Evolutionary conservation across 92 coral and sea anemone species (phyloP).

Genomic region (Porites cylindrica): DNA sequence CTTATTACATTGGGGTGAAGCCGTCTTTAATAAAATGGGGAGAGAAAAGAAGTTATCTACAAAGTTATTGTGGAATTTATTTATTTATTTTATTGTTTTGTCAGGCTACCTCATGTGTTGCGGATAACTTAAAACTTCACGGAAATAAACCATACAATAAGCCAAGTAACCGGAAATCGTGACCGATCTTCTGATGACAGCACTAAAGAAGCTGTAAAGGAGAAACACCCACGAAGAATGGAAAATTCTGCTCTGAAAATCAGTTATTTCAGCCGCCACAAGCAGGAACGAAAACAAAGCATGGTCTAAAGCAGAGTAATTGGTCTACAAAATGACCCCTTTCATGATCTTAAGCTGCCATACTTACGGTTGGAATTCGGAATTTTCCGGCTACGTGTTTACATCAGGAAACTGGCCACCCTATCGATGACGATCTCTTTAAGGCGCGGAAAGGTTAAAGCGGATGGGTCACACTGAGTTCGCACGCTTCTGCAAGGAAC

Average conservation of each 20-base stretch:
- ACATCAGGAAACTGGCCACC: slow-evolving; percentile 13
- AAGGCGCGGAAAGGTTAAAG: neutral
- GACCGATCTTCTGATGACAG: slow-evolving; percentile 27
- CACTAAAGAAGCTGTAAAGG: neutral
- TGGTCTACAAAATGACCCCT: neutral
- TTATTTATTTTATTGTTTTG: neutral
- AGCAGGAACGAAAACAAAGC: neutral
- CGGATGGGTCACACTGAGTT: neutral
- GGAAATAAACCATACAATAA: slow-evolving; percentile 73
- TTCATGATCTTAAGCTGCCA: neutral
- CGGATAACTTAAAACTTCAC: slow-evolving; percentile 64
- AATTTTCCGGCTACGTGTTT: slow-evolving; percentile 22
- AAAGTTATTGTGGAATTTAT: neutral
- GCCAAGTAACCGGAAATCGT: slow-evolving; percentile 33
- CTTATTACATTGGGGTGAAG: neutral
- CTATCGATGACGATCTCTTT: neutral
- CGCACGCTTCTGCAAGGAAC: neutral
- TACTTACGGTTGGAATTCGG: neutral
- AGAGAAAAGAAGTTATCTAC: neutral
- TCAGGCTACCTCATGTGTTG: slow-evolving; percentile 64
- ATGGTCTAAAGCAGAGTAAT: neutral
- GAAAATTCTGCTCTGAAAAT: neutral
- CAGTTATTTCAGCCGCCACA: too few relatives aligned
- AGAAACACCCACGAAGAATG: slow-evolving; percentile 4
- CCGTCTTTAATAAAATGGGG: too few relatives aligned